Conservation (phyloP, 1,140 invertebrate species). For the Bombus breviceps region DNA sequence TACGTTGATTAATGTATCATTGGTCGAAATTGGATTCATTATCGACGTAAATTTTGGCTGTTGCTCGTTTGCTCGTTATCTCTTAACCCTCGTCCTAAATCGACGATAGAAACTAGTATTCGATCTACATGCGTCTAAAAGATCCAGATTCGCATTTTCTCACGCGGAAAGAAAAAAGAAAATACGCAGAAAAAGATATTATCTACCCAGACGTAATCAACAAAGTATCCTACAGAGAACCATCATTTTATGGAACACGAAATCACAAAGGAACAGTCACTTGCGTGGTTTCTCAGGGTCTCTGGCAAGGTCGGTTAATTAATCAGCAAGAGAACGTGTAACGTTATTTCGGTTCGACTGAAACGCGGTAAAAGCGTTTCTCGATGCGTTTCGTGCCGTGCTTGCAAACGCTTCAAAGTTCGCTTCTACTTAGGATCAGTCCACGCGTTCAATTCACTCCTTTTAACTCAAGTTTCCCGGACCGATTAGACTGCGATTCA, state of each 20-base stretch:
- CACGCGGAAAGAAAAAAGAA: background rate
- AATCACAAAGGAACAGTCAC: background rate
- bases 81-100: background rate
- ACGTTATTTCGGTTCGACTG: background rate
- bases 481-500: background rate
- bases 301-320: background rate
- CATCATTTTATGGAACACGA: background rate
- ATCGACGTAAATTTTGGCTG: background rate
- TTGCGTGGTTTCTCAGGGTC: background rate
- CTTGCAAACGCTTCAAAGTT: slow-evolving; percentile 9
- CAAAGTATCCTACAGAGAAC: background rate
- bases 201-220: no score
- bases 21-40: slow-evolving; percentile 16
- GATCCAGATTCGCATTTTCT: background rate
- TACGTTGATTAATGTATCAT: slow-evolving; percentile 31
- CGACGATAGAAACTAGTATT: no score
- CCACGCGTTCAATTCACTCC: background rate
- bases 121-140: no score
- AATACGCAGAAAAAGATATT: background rate
- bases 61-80: background rate
- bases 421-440: background rate
- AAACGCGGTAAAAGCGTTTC: background rate
- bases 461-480: background rate
- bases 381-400: background rate
- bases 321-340: background rate